These are phyloP conservation scores for Ammodramus savannarum DNA, from an alignment of 2,113 vertebrate species.

Conservation along the genomic window DNA sequence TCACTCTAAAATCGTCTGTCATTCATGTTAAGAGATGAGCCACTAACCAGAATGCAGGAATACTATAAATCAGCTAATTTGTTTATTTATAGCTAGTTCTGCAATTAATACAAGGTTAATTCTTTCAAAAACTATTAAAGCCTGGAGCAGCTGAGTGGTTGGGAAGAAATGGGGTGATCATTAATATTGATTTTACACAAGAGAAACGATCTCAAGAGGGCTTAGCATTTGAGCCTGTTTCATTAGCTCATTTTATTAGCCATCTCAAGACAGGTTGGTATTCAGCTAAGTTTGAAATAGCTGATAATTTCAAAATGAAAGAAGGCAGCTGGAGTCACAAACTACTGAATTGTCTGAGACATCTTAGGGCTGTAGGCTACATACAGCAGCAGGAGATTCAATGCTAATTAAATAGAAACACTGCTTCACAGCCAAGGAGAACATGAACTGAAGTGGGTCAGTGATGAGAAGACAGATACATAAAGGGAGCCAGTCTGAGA, in stretches of 20 bases:
- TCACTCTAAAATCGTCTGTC: neutral
- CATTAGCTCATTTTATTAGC: conserved; percentile 26
- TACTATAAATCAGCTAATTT: neutral
- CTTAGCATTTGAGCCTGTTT: neutral
- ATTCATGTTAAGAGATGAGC: neutral
- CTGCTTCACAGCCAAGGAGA: neutral
- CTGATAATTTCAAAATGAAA: neutral
- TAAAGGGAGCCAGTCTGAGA: neutral
- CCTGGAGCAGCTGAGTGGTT: neutral
- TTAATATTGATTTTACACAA: conserved; percentile 29
- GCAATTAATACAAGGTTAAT: conserved; percentile 19
- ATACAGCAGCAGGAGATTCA: neutral
- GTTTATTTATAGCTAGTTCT: neutral
- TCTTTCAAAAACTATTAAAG: conserved; percentile 16
- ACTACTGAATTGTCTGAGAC: neutral
- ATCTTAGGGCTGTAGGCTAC: neutral
- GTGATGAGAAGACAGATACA: neutral
- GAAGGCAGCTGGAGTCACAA: neutral
- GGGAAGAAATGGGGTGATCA: neutral
- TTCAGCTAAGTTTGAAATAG: neutral
- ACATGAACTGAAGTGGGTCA: neutral
- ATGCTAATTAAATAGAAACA: neutral
- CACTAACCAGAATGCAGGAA: neutral
- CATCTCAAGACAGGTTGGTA: neutral
- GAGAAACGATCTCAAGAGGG: neutral